phyloP scores from a whole-genome alignment of 35 echinoderm and acorn worm species.

The Heliocidaris tuberculata region DNA sequence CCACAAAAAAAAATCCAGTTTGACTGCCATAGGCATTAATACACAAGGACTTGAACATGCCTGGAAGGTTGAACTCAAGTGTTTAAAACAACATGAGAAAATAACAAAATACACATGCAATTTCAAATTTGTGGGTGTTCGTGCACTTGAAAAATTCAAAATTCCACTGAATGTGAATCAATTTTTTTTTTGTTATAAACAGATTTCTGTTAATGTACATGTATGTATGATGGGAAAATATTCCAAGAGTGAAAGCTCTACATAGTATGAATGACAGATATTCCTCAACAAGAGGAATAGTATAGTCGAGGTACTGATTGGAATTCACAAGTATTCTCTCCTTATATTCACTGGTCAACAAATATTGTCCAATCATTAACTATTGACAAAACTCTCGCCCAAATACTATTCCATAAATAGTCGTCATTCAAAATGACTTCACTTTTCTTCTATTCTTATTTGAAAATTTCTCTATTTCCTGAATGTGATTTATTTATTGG shows the following conservation, averaged over 20 bases:
- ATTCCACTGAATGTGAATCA: background rate
- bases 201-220: background rate
- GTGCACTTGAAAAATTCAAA: background rate
- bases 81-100: background rate
- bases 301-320: conserved; percentile 49
- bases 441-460: background rate
- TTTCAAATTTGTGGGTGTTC: background rate
- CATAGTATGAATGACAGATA: conserved; percentile 6
- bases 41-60: background rate
- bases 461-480: conserved; percentile 29
- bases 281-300: conserved; percentile 22
- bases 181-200: background rate
- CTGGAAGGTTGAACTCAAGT: background rate
- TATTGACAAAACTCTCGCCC: background rate
- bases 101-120: background rate
- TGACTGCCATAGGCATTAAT: background rate
- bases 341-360: background rate
- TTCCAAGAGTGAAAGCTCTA: conserved; percentile 33
- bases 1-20: background rate
- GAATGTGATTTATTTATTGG: conserved; percentile 53
- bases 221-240: background rate
- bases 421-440: conserved; percentile 29
- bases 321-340: background rate
- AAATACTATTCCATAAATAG: conserved; percentile 46
- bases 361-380: background rate